A percentile compares a stretch with the other conserved stretches of the same genome.
Conservation (phyloP, 2,888 invertebrate genomes). For the Cactoblastis cactorum region DNA sequence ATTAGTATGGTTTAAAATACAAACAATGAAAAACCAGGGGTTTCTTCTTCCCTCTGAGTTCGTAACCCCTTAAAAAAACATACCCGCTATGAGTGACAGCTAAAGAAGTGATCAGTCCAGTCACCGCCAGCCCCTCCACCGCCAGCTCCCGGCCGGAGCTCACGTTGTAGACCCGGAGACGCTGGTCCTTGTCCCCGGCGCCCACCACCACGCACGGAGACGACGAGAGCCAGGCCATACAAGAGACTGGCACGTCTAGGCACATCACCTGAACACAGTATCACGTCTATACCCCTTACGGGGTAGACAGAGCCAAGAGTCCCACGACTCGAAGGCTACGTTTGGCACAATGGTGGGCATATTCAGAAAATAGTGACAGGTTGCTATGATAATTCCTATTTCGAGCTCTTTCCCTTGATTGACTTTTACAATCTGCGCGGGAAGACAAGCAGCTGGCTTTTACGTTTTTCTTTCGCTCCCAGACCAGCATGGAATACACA, state of each 20-base stretch:
- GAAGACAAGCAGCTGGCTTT: too few relatives aligned
- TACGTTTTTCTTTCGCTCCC: too few relatives aligned
- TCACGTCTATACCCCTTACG: background rate
- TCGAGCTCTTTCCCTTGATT: too few relatives aligned
- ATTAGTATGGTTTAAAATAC: background rate
- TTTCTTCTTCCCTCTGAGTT: background rate
- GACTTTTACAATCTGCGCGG: too few relatives aligned
- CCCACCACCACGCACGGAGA: slow-evolving; percentile 48
- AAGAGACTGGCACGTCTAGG: slow-evolving; percentile 45
- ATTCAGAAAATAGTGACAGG: too few relatives aligned
- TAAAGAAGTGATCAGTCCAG: slow-evolving; percentile 36
- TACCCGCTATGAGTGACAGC: slow-evolving; percentile 49
- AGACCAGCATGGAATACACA: too few relatives aligned
- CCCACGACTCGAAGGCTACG: too few relatives aligned
- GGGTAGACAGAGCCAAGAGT: background rate
- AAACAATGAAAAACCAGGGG: background rate
- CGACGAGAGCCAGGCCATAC: slow-evolving; percentile 51
- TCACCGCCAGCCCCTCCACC: slow-evolving; percentile 39
- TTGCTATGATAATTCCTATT: too few relatives aligned
- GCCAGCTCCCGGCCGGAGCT: slow-evolving; percentile 38
- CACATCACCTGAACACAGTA: slow-evolving; percentile 41
- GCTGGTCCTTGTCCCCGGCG: slow-evolving; percentile 26
- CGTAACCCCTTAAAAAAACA: slow-evolving; percentile 22
- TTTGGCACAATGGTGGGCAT: too few relatives aligned
- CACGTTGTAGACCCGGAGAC: slow-evolving; percentile 41